Evolutionary conservation across 2,113 vertebrate genomes (phyloP), one percentile per base, ranked within the genome.

Genomic region (Engraulis encrasicolus): DNA sequence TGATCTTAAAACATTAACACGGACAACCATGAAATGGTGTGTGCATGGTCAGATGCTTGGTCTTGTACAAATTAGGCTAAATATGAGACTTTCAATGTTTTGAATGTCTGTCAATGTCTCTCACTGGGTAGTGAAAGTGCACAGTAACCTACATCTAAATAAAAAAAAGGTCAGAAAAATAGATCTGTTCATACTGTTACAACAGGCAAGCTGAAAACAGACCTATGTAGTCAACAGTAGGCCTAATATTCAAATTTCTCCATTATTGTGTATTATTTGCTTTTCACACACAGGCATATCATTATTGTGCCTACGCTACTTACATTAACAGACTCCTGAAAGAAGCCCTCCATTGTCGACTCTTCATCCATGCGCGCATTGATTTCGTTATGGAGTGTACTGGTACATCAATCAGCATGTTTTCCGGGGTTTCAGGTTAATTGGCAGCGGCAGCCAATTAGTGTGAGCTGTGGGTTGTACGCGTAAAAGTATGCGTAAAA

Each of bases 261-360:
- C 31, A 31, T 71, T 27, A 27, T 74, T 74, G 66, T 74, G 31
- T 14, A 27, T 31, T 27, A n/a, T 58, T 6, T n/a, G n/a, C 6
- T 58, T 58, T 4, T 27, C 6, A 74, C 27, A 74, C 66, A 34
- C 23, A 17, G n/a, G n/a, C 58, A 66, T 1, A 66, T 2, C 23
- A 12, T 31, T 2, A 74, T 15, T 34, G 34, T 31, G 1, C 2
- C 66, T 74, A 74, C 9, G 27, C 66, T 34, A 74, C 66, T 74
- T 74, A 74, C 66, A 74, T 74, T 74, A 34, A 74, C 66, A 9
- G 87, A 95, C 23, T 93, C 93, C 80, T 96, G 94, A 89, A 97
- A 95, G 88, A 95, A 96, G 49, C 92, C 92, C 86, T 97, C 95
- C 90, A 96, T 85, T 14, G 94, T 92, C 0, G 85, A 86, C 38